phyloP scores from a whole-genome alignment of 2,113 vertebrate species.

The Sebastes schlegelii region DNA sequence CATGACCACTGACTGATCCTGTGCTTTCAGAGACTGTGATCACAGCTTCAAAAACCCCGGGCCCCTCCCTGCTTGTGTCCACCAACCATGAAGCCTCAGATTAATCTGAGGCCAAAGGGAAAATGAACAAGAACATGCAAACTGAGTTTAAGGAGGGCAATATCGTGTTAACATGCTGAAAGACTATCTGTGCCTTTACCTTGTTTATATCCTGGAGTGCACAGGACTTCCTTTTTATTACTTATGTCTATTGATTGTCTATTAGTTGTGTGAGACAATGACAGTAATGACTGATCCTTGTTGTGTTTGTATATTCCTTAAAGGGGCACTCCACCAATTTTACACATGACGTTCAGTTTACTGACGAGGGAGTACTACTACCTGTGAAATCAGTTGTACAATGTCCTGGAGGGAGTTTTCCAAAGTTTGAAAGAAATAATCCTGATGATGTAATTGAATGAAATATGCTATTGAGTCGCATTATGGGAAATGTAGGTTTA shows the following conservation, averaged over 20 bases:
- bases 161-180: slow-evolving; percentile 21
- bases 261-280: background rate
- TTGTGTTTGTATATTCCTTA: background rate
- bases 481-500: no score
- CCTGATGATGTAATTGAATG: background rate
- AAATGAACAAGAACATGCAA: slow-evolving; percentile 54
- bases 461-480: background rate
- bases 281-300: background rate
- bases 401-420: background rate
- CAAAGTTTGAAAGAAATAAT: no score
- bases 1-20: slow-evolving; percentile 79
- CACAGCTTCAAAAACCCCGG: slow-evolving; percentile 71
- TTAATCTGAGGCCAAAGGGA: slow-evolving; percentile 45
- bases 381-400: background rate
- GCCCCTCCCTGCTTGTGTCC: slow-evolving; percentile 66
- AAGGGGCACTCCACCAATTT: background rate
- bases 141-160: slow-evolving; percentile 32
- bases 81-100: slow-evolving; percentile 65
- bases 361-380: background rate
- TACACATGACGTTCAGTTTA: background rate
- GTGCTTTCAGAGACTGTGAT: slow-evolving; percentile 76
- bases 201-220: background rate
- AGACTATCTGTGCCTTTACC: slow-evolving; percentile 10
- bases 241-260: background rate
- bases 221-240: slow-evolving; percentile 1